These are phyloP conservation scores for Aldrovandia affinis DNA, from an alignment of 2,797 vertebrate species.

Conservation along the genomic window DNA sequence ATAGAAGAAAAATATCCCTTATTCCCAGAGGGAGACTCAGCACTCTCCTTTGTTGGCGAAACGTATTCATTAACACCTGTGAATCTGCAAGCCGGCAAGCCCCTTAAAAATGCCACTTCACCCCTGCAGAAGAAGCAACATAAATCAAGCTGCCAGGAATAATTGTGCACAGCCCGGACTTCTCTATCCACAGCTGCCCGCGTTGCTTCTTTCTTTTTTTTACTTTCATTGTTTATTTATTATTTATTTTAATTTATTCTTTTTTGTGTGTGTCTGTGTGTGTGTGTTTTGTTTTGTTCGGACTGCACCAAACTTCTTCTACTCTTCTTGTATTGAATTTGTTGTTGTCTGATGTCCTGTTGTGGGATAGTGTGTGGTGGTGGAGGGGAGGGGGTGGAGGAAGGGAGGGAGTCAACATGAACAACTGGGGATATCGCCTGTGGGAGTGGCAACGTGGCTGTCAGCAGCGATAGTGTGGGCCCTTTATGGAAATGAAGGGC, in stretches of 20 bases:
- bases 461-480: neutral
- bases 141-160: conserved; percentile 42
- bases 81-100: conserved; percentile 34
- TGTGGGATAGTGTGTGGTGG: too few relatives aligned
- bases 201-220: neutral
- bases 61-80: conserved; percentile 43
- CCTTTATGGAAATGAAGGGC: neutral
- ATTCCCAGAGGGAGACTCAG: conserved; percentile 35
- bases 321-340: neutral
- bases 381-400: too few relatives aligned
- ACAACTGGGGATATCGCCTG: neutral
- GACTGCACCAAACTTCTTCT: neutral
- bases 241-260: neutral
- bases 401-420: neutral
- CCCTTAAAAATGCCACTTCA: conserved; percentile 41
- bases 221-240: neutral
- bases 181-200: neutral
- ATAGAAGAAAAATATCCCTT: too few relatives aligned
- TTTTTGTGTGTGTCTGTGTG: neutral
- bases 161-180: conserved; percentile 22
- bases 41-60: conserved; percentile 30
- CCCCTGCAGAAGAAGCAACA: conserved; percentile 28
- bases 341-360: neutral
- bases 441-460: neutral
- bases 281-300: too few relatives aligned